Base-by-base conservation (phyloP, 2,797 vertebrate species). In the Mormyrops attenuatus region DNA sequence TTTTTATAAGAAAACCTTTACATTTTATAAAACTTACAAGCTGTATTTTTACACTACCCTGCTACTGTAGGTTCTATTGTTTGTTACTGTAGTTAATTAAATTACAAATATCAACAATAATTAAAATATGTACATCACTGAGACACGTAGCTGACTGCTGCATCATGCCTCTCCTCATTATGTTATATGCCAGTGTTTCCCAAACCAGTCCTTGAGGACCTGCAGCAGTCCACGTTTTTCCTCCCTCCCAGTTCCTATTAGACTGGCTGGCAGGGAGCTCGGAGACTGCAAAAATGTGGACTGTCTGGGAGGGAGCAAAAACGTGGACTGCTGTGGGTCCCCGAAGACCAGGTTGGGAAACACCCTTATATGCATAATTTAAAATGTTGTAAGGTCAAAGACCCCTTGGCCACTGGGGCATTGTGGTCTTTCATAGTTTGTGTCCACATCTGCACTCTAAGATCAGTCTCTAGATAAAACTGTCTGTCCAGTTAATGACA, bases 1-100 rank as follows among this genome's bases (percentile, higher is more conserved):
- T 55, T 85, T 91, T 86, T 89, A 88, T 80, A 13, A 47, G 17
- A 84, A n/a, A 49, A 84, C 20, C 6, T 22, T 84, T 47, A 22
- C 20, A 84, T 84, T 84, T 20, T 26, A 52, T 2, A 86, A 86
- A 34, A 34, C 11, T 69, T 30, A 66, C 63, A 66, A 66, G 13
- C 26, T 26, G 63, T 66, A 66, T 66, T 69, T 69, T 69, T 30
- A 69, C 26, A 69, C 34, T 69, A 34, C 63, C 22, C 9, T 30
- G 26, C 63, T 69, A 30, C 9, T 34, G 63, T 69, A 26, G 26
- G 15, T 34, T 69, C 3, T 30, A 3, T 69, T 69, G 26, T 69
- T 69, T 69, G 34, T 69, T 69, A 69, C 63, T 69, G 9, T 4
- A 66, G 22, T 22, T 30, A 69, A 69, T 69, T 34, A 34, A 34